phyloP scores from a whole-genome alignment of 2,888 invertebrate species.

The Agapostemon virescens region DNA sequence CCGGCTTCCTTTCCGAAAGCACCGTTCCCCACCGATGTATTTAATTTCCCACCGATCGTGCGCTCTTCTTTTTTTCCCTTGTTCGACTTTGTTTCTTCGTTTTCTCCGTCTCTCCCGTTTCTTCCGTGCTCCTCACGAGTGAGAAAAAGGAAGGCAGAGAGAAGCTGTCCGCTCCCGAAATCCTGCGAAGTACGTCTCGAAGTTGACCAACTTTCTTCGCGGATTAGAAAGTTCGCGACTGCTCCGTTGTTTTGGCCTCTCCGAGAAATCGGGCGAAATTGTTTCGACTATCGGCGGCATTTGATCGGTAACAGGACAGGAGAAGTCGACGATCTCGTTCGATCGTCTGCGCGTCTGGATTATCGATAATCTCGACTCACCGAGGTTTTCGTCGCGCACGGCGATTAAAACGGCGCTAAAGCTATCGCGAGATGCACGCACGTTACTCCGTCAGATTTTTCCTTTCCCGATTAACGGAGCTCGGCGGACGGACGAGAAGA shows the following conservation, averaged over 20 bases:
- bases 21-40: slow-evolving; percentile 34
- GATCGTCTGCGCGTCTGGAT: slow-evolving; percentile 17
- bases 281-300: not conserved
- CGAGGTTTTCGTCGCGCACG: not conserved
- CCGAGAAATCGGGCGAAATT: not conserved
- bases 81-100: not conserved
- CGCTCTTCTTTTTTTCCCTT: not conserved
- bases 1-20: slow-evolving; percentile 53
- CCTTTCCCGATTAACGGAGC: not conserved
- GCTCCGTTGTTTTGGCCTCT: not conserved
- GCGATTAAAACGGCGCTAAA: not conserved
- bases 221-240: not conserved
- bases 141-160: no score
- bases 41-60: slow-evolving; percentile 48
- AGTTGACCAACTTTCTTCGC: not conserved
- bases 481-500: not conserved
- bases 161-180: not conserved
- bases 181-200: not conserved
- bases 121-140: no score
- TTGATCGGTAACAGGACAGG: no score
- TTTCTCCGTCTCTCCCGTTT: not conserved
- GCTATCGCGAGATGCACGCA: not conserved
- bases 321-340: not conserved
- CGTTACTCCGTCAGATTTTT: not conserved
- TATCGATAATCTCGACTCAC: slow-evolving; percentile 5